A percentile compares a stretch with the other conserved stretches of the same genome.
phyloP scores from a whole-genome alignment of 2,113 vertebrate genomes.

The Chaenocephalus aceratus region DNA sequence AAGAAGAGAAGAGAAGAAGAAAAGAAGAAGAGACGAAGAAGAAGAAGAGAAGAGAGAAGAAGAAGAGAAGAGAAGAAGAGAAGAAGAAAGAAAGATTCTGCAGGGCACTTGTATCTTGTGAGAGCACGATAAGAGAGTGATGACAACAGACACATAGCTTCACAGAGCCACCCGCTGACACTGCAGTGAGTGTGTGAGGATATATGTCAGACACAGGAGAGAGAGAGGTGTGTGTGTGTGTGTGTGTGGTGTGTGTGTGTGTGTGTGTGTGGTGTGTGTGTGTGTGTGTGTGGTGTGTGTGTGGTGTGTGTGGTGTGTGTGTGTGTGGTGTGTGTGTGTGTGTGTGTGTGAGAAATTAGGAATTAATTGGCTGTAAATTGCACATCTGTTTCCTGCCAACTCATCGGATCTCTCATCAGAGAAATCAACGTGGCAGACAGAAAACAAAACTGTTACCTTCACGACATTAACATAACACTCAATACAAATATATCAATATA shows the following conservation, averaged over 20 bases:
- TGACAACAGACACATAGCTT: constrained; percentile 31
- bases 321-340: no score
- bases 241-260: no score
- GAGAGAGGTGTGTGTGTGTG: background rate
- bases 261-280: no score
- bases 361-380: constrained; percentile 69
- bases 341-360: background rate
- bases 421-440: constrained; percentile 46
- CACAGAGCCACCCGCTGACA: constrained; percentile 12
- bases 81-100: constrained; percentile 17
- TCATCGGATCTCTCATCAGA: constrained; percentile 50
- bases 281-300: no score
- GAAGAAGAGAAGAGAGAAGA: background rate
- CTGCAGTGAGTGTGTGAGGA: background rate
- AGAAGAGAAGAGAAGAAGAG: background rate
- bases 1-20: no score
- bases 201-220: constrained; percentile 9
- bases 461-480: constrained; percentile 7
- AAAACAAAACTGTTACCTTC: background rate
- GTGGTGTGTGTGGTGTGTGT: no score
- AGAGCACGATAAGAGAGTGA: constrained; percentile 32
- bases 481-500: background rate
- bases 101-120: constrained; percentile 48
- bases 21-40: background rate
- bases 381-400: constrained; percentile 68